phyloP scores from a whole-genome alignment of 2,888 invertebrate genomes.

The Lasioglossum pauxillum region DNA sequence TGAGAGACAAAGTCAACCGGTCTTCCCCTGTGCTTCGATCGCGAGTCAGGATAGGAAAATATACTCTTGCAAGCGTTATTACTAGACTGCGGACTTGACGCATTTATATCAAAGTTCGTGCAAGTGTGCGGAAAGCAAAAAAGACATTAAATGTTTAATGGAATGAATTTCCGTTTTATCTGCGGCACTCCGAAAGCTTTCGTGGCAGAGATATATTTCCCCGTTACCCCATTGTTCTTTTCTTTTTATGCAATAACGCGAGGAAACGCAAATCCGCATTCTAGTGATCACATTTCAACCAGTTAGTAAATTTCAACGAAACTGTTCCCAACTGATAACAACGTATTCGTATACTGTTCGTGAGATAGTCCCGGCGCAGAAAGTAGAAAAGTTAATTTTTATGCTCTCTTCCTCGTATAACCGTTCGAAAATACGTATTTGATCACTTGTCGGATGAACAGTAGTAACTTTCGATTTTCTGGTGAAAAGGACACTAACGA shows the following conservation, averaged over 20 bases:
- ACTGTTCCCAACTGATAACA: conserved; percentile 17
- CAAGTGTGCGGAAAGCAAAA: neutral
- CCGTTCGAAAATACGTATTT: conserved; percentile 9
- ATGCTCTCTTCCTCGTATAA: neutral
- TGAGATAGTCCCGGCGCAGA: neutral
- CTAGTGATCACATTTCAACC: conserved; percentile 15
- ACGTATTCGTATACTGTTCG: conserved; percentile 38
- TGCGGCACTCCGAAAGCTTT: neutral
- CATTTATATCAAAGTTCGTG: neutral
- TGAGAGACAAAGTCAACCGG: conserved; percentile 4
- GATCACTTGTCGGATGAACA: neutral
- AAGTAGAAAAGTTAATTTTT: neutral
- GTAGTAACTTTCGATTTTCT: neutral
- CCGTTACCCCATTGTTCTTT: neutral
- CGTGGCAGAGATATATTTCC: neutral
- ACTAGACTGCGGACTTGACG: neutral
- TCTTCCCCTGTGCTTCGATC: neutral
- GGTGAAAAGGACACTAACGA: neutral
- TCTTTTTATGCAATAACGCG: neutral
- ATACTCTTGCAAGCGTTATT: conserved; percentile 15
- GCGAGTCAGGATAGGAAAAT: conserved; percentile 29
- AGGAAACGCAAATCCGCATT: neutral
- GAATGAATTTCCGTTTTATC: neutral
- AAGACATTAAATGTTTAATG: neutral
- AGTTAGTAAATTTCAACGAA: conserved; percentile 17